phyloP scores from a whole-genome alignment of 2,797 vertebrate genomes.

The Tokudaia muenninki region DNA sequence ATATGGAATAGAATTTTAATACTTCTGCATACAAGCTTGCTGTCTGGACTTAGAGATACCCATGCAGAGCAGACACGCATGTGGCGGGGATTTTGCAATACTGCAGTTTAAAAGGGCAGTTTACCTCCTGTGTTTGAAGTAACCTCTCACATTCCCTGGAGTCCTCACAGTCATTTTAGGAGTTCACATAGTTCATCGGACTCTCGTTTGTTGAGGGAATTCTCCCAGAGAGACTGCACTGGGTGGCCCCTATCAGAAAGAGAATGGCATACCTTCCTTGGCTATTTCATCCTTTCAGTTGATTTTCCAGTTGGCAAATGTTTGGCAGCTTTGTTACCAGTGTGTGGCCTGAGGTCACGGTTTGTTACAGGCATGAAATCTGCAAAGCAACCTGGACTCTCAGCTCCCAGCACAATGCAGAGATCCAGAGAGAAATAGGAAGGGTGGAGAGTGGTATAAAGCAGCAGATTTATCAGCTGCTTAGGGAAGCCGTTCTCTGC shows the following conservation, averaged over 20 bases:
- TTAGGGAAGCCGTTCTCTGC: background rate
- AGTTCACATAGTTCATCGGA: background rate
- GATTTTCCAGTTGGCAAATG: background rate
- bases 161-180: background rate
- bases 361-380: slow-evolving; percentile 89
- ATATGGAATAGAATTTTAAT: background rate
- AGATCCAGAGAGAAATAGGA: slow-evolving; percentile 90
- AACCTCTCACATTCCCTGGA: background rate
- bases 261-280: background rate
- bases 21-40: background rate
- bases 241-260: background rate
- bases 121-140: background rate
- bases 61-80: background rate
- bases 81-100: background rate
- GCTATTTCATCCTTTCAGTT: background rate
- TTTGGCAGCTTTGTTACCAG: background rate
- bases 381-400: slow-evolving; percentile 91
- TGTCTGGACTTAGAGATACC: background rate
- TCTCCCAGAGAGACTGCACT: background rate
- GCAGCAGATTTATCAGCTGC: slow-evolving; percentile 92
- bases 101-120: background rate
- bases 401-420: slow-evolving; percentile 90
- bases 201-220: background rate
- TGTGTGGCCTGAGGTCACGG: background rate
- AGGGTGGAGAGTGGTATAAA: slow-evolving; percentile 92